Evolutionary conservation across 2,113 vertebrate species (phyloP).

Genomic region (Hyperopisus bebe): DNA sequence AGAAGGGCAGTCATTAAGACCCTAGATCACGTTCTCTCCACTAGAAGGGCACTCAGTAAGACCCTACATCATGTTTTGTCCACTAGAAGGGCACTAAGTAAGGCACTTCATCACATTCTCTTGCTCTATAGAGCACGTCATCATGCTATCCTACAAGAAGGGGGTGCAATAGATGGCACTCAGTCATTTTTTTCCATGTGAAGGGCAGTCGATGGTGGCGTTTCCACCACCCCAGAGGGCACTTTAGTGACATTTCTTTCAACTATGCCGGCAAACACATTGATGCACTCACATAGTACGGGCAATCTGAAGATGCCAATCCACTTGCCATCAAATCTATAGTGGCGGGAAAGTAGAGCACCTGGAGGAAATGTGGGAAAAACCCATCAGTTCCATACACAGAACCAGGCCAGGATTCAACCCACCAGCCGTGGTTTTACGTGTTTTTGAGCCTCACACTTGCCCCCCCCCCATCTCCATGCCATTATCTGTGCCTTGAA

Average conservation of each 20-base stretch:
- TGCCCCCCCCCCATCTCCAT: neutral
- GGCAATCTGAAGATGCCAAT: neutral
- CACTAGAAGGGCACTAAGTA: no score
- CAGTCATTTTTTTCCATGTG: no score
- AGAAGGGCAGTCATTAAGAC: no score
- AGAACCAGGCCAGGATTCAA: neutral
- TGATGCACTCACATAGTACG: neutral
- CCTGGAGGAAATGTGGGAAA: neutral
- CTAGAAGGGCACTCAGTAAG: no score
- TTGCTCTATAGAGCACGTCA: no score
- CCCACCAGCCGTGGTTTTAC: neutral
- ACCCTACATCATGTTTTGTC: no score
- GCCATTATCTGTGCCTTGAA: neutral
- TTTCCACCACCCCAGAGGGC: neutral
- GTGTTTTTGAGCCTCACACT: neutral
- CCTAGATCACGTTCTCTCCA: no score
- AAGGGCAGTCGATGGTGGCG: no score
- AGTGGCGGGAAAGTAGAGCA: neutral
- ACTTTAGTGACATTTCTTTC: neutral
- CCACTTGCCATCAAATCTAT: neutral
- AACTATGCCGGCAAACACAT: neutral
- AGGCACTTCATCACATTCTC: no score
- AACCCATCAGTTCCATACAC: neutral
- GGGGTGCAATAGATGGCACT: neutral
- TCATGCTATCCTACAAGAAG: neutral